Base-by-base conservation (phyloP, 2,888 invertebrate species). In the Stegana nigrithorax region DNA sequence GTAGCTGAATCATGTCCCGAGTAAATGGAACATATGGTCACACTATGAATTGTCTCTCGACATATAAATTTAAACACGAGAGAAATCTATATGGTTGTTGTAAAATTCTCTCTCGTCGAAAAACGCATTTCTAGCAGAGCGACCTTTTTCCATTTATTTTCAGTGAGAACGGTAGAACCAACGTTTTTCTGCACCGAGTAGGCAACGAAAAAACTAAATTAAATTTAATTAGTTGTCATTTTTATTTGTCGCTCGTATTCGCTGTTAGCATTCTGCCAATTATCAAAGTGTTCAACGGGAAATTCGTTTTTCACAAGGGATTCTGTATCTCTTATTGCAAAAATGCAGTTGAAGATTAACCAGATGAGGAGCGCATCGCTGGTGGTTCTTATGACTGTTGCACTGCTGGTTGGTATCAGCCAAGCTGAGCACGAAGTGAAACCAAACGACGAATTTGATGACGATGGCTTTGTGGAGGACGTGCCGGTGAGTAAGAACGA, bases 391-490 rank as follows among this genome's bases (percentile, higher is more conserved):
- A 58, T 73, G 29, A 67, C 68, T 32, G 61, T 67, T 61, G 65
- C 62, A n/a, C 14, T 78, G 14, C 27, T 74, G 26, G 39, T 63
- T 19, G 55, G 55, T 8, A 50, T 39, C 6, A 51, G 17, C 2
- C 50, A 55, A 2, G 67, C 63, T 59, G 63, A 60, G 42, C 65
- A 63, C 53, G 63, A 65, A 58, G 58, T 64, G 36, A 70, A 64
- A 60, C 63, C 66, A 23, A 64, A 63, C 14, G 71, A 69, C 29
- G 80, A 77, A 55, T 78, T 78, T 44, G 78, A 78, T 21, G 71
- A 71, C 39, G 83, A 83, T 59, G 83, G 78, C n/a, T 44, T 72
- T 29, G 82, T 83, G 23, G 81, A 82, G 67, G 81, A 82, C 69
- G 71, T 81, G 21, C 78, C 75, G 74, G 81, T 83, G 64, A 83